Percentiles rank a stretch among this genome's conserved stretches.
phyloP scores from a whole-genome alignment of 2,888 invertebrate genomes.

The Rotaria socialis region DNA sequence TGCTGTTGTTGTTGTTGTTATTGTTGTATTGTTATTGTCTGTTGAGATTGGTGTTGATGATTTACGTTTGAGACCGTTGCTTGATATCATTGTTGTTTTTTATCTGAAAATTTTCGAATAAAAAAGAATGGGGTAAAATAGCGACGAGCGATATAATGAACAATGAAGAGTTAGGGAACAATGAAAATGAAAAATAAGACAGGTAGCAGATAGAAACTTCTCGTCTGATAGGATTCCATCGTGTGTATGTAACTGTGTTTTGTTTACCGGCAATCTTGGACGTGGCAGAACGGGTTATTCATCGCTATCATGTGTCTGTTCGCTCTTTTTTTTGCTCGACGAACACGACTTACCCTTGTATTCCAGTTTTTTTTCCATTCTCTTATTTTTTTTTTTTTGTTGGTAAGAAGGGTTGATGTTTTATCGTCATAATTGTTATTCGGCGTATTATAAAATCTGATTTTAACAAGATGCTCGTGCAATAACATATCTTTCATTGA shows the following conservation, averaged over 20 bases:
- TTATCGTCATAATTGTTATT: constrained; percentile 28
- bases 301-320: constrained; percentile 26
- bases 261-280: constrained; percentile 15
- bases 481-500: background rate
- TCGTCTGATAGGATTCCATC: background rate
- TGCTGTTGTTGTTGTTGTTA: background rate
- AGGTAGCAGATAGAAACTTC: background rate
- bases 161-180: background rate
- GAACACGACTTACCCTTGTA: constrained; percentile 32
- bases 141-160: background rate
- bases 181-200: background rate
- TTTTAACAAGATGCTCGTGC: background rate
- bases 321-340: background rate
- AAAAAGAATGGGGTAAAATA: too few species aligned
- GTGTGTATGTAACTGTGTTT: background rate
- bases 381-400: constrained; percentile 28
- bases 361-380: constrained; percentile 29
- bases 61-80: background rate
- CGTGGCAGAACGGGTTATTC: background rate
- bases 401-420: constrained; percentile 32
- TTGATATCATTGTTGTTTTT: constrained; percentile 2
- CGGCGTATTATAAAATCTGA: constrained; percentile 18
- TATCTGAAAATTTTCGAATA: too few species aligned
- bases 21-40: background rate
- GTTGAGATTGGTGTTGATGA: background rate